These are phyloP conservation scores for Harlomillsia oculata DNA, from an alignment of 1,140 invertebrate species.

Conservation along the genomic window DNA sequence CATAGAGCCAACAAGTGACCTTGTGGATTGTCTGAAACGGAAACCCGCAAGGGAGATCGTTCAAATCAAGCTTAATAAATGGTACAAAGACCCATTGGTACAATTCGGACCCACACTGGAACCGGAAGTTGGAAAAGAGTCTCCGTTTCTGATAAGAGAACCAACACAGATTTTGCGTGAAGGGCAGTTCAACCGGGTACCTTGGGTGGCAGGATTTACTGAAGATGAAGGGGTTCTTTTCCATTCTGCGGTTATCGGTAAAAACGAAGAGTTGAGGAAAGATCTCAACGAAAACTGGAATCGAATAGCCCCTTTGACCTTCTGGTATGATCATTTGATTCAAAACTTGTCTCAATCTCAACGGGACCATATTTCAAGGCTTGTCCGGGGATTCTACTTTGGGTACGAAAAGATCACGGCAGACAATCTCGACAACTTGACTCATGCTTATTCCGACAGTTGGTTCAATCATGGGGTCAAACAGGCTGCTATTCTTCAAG, in stretches of 20 bases:
- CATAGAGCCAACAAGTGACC: neutral
- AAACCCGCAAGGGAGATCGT: slow-evolving; percentile 18
- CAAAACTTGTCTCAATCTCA: neutral
- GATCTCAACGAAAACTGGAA: slow-evolving; percentile 21
- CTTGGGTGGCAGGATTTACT: slow-evolving; percentile 14
- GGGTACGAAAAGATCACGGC: slow-evolving; percentile 7
- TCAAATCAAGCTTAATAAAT: slow-evolving; percentile 11
- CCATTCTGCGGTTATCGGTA: slow-evolving; percentile 7
- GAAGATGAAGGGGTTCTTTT: slow-evolving; percentile 21
- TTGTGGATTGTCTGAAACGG: slow-evolving; percentile 13
- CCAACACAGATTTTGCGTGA: neutral
- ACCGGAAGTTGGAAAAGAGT: neutral
- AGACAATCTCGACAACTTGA: slow-evolving; percentile 9
- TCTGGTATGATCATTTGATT: slow-evolving; percentile 13
- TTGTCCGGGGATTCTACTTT: slow-evolving; percentile 24
- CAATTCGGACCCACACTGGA: neutral
- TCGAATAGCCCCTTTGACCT: slow-evolving; percentile 19
- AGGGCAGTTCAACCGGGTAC: slow-evolving; percentile 17
- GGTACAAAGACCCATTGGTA: slow-evolving; percentile 13
- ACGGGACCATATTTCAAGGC: slow-evolving; percentile 8
- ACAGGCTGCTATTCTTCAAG: slow-evolving; percentile 1
- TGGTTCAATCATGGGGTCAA: slow-evolving; percentile 20
- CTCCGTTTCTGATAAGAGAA: slow-evolving; percentile 4
- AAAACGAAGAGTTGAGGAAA: neutral
- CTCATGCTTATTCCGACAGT: slow-evolving; percentile 22